Evolutionary conservation across 2,797 vertebrate genomes (phyloP).

Genomic region (Chelon auratus): DNA sequence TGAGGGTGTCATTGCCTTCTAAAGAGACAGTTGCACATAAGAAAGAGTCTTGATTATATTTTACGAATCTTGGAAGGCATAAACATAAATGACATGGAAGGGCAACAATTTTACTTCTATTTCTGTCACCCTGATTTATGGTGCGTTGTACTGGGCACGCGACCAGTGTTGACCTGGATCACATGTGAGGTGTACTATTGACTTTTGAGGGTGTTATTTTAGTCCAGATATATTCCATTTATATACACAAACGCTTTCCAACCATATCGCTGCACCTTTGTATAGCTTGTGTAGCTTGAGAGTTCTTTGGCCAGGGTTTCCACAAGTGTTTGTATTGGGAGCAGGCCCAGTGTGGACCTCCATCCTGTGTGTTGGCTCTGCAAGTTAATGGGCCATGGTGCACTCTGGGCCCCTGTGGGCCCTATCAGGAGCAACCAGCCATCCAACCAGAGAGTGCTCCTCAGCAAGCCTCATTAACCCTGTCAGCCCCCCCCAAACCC

Average conservation of each 20-base stretch:
- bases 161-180: slow-evolving; percentile 46
- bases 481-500: slow-evolving; percentile 36
- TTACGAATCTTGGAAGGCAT: slow-evolving; percentile 13
- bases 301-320: slow-evolving; percentile 49
- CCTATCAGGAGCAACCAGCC: slow-evolving; percentile 65
- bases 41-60: not conserved
- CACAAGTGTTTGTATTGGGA: slow-evolving; percentile 54
- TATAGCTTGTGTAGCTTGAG: slow-evolving; percentile 54
- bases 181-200: slow-evolving; percentile 39
- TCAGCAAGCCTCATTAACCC: slow-evolving; percentile 66
- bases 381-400: slow-evolving; percentile 58
- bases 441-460: slow-evolving; percentile 62
- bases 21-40: slow-evolving; percentile 1
- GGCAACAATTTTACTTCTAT: not conserved
- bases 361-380: slow-evolving; percentile 44
- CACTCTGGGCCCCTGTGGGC: slow-evolving; percentile 38
- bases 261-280: slow-evolving; percentile 42
- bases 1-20: slow-evolving; percentile 6
- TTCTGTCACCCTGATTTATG: slow-evolving; percentile 45
- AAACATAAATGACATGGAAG: slow-evolving; percentile 21
- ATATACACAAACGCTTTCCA: slow-evolving; percentile 49
- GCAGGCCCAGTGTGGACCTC: slow-evolving; percentile 50
- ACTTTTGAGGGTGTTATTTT: slow-evolving; percentile 50
- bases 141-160: slow-evolving; percentile 6
- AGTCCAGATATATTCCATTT: slow-evolving; percentile 54